Evolutionary conservation across 2,113 vertebrate genomes (phyloP).

Genomic region (Holacanthus passer): DNA sequence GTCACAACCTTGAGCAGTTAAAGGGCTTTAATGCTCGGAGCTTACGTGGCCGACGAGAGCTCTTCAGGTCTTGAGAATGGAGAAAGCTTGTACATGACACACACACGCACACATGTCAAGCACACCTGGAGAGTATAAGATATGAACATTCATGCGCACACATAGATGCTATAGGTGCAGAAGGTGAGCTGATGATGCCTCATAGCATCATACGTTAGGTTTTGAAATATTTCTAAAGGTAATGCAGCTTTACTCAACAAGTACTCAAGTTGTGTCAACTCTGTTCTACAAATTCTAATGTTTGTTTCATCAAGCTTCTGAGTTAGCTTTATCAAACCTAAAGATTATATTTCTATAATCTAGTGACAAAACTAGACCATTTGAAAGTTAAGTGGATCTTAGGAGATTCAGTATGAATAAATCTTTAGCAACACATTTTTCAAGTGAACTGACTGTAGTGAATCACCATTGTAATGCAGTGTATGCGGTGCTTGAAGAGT

Average conservation of each 20-base stretch:
- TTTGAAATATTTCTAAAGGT: background rate
- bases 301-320: background rate
- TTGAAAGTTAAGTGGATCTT: background rate
- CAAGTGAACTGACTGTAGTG: background rate
- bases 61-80: conserved; percentile 5
- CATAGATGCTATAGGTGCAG: background rate
- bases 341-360: background rate
- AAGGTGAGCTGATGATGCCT: background rate
- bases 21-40: conserved; percentile 14
- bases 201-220: background rate
- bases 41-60: background rate
- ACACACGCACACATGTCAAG: conserved; percentile 3
- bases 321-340: background rate
- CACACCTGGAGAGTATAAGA: conserved; percentile 18
- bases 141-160: background rate
- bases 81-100: conserved; percentile 33
- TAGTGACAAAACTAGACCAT: background rate
- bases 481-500: no score
- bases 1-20: conserved; percentile 20
- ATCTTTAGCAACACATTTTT: background rate
- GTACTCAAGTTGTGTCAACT: no score
- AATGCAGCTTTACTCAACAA: no score
- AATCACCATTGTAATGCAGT: background rate
- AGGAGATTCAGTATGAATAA: background rate
- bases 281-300: no score